phyloP scores from a whole-genome alignment of 2,888 invertebrate genomes.

The Microdon myrmicae region DNA sequence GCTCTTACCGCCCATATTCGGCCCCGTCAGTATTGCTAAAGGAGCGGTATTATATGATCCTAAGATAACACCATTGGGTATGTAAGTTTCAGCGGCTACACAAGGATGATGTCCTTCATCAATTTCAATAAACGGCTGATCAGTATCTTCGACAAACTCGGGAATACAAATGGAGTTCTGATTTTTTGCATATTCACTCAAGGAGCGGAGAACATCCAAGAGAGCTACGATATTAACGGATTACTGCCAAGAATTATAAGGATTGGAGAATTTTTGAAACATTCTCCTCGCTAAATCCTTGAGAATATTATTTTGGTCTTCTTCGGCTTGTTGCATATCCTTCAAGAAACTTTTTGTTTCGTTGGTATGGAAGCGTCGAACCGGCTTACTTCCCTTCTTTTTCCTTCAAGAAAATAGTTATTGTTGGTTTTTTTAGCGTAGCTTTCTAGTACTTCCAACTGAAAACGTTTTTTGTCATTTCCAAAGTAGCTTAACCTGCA shows the following conservation, averaged over 20 bases:
- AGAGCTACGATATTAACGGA: constrained; percentile 82
- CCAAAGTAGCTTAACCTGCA: constrained; percentile 85
- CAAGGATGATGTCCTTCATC: constrained; percentile 92
- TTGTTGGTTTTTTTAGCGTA: constrained; percentile 75
- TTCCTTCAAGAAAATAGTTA: constrained; percentile 84
- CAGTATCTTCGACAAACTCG: constrained; percentile 63
- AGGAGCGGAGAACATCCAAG: constrained; percentile 85
- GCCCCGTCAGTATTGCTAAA: constrained; percentile 85
- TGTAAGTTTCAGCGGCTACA: constrained; percentile 81
- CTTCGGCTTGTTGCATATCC: constrained; percentile 84
- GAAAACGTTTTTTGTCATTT: constrained; percentile 89
- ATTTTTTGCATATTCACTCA: constrained; percentile 82
- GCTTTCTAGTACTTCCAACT: constrained; percentile 89
- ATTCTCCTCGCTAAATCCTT: constrained; percentile 84
- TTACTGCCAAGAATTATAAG: constrained; percentile 81
- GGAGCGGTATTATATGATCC: constrained; percentile 72
- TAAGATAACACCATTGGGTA: constrained; percentile 87
- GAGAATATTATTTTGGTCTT: constrained; percentile 78
- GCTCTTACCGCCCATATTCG: constrained; percentile 99
- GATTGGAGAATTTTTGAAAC: constrained; percentile 84
- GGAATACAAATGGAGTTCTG: constrained; percentile 82
- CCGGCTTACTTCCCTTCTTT: constrained; percentile 80
- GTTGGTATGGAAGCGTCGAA: constrained; percentile 82
- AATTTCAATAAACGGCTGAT: constrained; percentile 82
- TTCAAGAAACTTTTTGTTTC: constrained; percentile 81